phyloP scores from a whole-genome alignment of 2,888 invertebrate genomes.

The Autographa gamma region DNA sequence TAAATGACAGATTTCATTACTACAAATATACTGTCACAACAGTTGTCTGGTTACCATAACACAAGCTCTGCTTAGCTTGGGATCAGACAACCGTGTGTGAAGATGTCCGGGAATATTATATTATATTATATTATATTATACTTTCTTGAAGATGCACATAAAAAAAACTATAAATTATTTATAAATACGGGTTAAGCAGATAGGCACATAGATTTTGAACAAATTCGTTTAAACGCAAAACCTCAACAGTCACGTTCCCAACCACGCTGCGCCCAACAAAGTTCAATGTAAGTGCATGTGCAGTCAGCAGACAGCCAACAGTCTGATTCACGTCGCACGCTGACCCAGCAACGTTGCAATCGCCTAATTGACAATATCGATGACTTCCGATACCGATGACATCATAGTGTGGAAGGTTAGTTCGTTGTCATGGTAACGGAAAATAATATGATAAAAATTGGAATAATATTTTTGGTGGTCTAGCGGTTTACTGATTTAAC shows the following conservation, averaged over 20 bases:
- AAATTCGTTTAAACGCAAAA: not conserved
- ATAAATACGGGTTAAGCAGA: too few species aligned
- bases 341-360: constrained; percentile 42
- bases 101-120: too few species aligned
- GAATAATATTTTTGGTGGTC: not conserved
- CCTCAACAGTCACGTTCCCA: not conserved
- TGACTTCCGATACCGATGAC: constrained; percentile 47
- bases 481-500: not conserved
- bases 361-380: constrained; percentile 36
- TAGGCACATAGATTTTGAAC: too few species aligned
- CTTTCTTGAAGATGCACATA: too few species aligned
- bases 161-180: too few species aligned
- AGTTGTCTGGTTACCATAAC: too few species aligned
- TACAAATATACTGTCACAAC: too few species aligned
- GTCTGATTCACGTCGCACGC: constrained; percentile 50
- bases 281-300: constrained; percentile 39
- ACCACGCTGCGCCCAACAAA: constrained; percentile 17
- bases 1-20: too few species aligned
- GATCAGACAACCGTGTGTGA: too few species aligned
- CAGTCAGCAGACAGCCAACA: constrained; percentile 16
- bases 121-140: too few species aligned
- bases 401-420: constrained; percentile 48
- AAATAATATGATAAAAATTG: not conserved
- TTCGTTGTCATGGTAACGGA: constrained; percentile 8
- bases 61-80: too few species aligned